Base-by-base conservation (phyloP, 2,888 invertebrate species). In the Seira sanloemensis region DNA sequence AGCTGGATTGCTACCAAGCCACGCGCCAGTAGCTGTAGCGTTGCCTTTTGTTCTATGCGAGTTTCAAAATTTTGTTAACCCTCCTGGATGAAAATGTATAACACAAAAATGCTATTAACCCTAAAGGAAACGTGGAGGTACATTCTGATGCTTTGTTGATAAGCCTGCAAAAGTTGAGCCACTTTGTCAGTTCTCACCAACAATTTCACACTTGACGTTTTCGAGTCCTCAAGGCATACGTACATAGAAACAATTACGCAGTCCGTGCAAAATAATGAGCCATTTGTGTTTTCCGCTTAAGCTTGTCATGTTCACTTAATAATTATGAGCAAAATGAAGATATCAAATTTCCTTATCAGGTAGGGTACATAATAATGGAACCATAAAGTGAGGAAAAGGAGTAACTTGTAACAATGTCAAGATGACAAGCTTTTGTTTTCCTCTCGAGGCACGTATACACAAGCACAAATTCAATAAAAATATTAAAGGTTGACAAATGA, bases 1-100 rank as follows among this genome's bases (percentile, higher is more conserved):
- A 79, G 72, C 54, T 79, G 54, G 67, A 73, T 54, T 66, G 23
- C 50, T 23, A 78, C 69, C 65, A 65, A 73, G 79, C 79, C 79
- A 79, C 79, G 79, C 66, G 71, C 67, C 79, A 79, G 66, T n/a
- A 37, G 37, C 37, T 37, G 4, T 12, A 37, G 37, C 12, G 12
- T 12, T 37, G 12, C 12, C 5, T 12, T 37, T 37, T 7, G 21
- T 76, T 76, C 24, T 66, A n/a, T 75, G 21, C 21, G 21, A 21
- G 4, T 27, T 68, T 27, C 19, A 27, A 68, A 68, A 27, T 25
- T 37, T 37, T 68, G 27, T 37, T 37, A 37, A 37, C 37, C 19
- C 50, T 71, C 50, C 7, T 37, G 16, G 12, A 50, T 7, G 37
- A 12, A 37, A 7, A 12, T 37, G 37, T 37, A 12, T 37, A 7